Evolutionary conservation across 2,113 vertebrate genomes (phyloP), one percentile per base, ranked within the genome.

Genomic region (Sapayoa aenigma): DNA sequence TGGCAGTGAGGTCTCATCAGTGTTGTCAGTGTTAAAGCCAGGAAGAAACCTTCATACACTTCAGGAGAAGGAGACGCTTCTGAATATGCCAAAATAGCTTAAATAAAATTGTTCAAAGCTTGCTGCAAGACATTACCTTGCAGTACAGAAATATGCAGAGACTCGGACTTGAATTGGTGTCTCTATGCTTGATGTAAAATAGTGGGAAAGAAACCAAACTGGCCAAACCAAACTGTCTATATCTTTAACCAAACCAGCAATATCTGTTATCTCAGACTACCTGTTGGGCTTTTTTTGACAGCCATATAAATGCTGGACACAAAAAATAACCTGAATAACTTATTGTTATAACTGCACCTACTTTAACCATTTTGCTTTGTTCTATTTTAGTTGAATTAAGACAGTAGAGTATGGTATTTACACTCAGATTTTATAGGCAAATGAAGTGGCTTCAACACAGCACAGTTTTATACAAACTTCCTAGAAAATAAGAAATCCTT

Each of bases 381-480:
- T 93, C 50, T 65, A 13, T 74, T 95, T 87, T 49, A 89, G 75
- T 28, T 96, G 89, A 89, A 74, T 93, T 97, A 93, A 97, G 95
- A 96, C 94, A 95, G 89, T 25, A 95, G 81, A 94, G 96, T 94
- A 90, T n/a, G 68, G 46, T 97, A 98, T 97, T 96, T 97, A 98
- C 96, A 97, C 65, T 49, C 73, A 59, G 50, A 81, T 75, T 77
- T 74, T 71, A 62, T 23, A 85, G 83, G 91, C 66, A 94, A 95
- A 93, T 58, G 67, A 93, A 90, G 91, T 87, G 83, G 93, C 86
- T 94, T 97, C 89, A 84, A 60, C 76, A 94, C 90, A 88, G 94
- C 41, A 84, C 59, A 81, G 80, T 91, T 88, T 95, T 87, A 92
- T 75, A 97, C 67, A 96, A 96, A 87, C 63, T 94, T 60, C 73